These are phyloP conservation scores for Chiloscyllium punctatum DNA, from an alignment of 2,797 vertebrate genomes.

Conservation along the genomic window DNA sequence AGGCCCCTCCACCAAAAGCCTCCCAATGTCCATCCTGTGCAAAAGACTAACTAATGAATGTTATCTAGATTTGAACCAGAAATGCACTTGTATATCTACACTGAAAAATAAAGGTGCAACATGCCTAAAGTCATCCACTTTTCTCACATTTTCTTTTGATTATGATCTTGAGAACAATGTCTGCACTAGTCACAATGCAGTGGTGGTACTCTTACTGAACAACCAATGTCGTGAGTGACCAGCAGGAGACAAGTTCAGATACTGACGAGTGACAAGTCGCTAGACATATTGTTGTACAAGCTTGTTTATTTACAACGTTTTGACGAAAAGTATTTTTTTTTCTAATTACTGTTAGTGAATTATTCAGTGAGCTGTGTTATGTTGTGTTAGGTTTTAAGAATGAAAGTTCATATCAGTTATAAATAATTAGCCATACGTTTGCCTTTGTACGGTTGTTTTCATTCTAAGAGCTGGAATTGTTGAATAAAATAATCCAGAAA, in stretches of 20 bases:
- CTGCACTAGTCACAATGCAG: neutral
- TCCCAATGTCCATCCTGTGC: neutral
- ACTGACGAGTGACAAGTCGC: neutral
- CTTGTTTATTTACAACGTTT: neutral
- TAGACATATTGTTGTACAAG: neutral
- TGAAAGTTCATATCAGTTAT: neutral
- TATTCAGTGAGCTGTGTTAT: neutral
- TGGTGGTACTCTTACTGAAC: neutral
- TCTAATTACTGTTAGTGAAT: neutral
- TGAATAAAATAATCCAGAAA: neutral
- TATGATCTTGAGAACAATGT: neutral
- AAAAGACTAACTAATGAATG: neutral
- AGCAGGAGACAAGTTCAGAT: neutral
- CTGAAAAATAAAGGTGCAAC: neutral
- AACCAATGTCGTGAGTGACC: neutral
- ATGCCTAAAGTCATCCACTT: neutral
- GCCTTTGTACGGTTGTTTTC: neutral
- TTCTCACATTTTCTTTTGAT: neutral
- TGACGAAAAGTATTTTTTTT: neutral
- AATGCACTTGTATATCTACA: neutral
- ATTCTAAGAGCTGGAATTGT: neutral
- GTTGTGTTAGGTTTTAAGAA: neutral
- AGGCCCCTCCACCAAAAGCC: neutral
- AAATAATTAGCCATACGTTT: neutral
- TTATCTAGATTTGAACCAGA: neutral